Evolutionary conservation across 2,797 vertebrate species (phyloP), one percentile per base, ranked within the genome.

Genomic region (Sebastes taczanowskii): DNA sequence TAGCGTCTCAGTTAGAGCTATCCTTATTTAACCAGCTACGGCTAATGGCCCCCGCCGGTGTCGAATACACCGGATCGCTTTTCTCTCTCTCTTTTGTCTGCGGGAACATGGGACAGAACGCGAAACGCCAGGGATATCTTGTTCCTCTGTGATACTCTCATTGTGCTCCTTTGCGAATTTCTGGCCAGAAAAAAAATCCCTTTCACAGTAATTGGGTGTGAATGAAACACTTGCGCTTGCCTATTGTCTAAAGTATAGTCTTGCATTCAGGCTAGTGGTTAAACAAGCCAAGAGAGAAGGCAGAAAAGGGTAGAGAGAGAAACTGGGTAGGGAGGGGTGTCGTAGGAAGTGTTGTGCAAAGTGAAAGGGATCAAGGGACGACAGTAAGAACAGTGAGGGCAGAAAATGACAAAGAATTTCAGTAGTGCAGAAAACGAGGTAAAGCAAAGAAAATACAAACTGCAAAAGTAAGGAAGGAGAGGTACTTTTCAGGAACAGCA

Each of bases 181-280:
- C 86, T 83, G 90, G 87, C 79, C 77, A 66, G 81, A 86, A 89
- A 86, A 91, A 89, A 86, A 91, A 89, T 80, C 53, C 85, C 83
- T 88, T 87, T 92, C 88, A 90, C 86, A 82, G 86, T 90, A 92
- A 93, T 93, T 92, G 92, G 92, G 91, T 93, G 91, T 87, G 92
- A 93, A 92, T 91, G 88, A 93, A 91, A 89, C 91, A 92, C 90
- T 93, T 86, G 88, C 42, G 79, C 80, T 84, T 23, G 61, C 67
- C 91, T 85, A 84, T 91, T 95, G 91, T 95, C 91, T 91, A 38
- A 85, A 77, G 87, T 73, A 66, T 62, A 71, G 79, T 82, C 68
- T 83, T 79, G 82, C 82, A 83, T 89, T 90, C 74, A 71, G 85
- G 86, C 80, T 88, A 84, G 58, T 74, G 87, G 88, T 87, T 85